Percentiles rank a stretch among this genome's conserved stretches.
Evolutionary conservation across 2,888 invertebrate genomes (phyloP).

Genomic region (Mongoloraphidia duomilia): DNA sequence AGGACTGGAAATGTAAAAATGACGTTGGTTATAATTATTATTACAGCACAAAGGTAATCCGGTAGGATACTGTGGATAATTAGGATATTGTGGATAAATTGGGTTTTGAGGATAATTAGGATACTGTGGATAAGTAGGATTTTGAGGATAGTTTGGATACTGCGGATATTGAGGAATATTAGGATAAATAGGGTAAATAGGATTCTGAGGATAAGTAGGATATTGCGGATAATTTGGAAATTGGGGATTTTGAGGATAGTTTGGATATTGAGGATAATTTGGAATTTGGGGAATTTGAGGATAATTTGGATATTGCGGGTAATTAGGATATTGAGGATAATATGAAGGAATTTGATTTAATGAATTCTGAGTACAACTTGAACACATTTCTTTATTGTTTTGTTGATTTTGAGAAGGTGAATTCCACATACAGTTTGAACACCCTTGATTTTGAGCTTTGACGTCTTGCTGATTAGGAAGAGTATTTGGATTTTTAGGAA

Average conservation of each 20-base stretch:
- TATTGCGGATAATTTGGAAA: no score
- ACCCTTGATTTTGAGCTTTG: no score
- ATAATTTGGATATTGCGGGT: neutral
- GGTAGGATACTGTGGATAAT: slow-evolving; percentile 1
- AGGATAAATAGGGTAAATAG: neutral
- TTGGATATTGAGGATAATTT: neutral
- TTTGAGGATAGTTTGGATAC: neutral
- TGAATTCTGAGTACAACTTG: neutral
- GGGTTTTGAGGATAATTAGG: neutral
- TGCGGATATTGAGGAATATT: neutral
- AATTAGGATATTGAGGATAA: neutral
- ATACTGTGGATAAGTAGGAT: neutral
- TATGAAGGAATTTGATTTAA: neutral
- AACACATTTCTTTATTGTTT: neutral
- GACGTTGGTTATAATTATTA: slow-evolving; percentile 27
- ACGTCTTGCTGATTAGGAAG: no score
- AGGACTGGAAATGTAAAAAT: slow-evolving; percentile 38
- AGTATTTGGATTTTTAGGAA: no score
- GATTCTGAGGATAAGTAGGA: neutral
- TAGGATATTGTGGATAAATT: neutral
- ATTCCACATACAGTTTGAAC: neutral
- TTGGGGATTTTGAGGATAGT: neutral
- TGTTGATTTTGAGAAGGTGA: neutral
- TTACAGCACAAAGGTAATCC: slow-evolving; percentile 26
- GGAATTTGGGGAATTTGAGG: neutral